These are phyloP conservation scores for Anoura caudifer DNA, from an alignment of 2,113 vertebrate genomes.

Conservation along the genomic window DNA sequence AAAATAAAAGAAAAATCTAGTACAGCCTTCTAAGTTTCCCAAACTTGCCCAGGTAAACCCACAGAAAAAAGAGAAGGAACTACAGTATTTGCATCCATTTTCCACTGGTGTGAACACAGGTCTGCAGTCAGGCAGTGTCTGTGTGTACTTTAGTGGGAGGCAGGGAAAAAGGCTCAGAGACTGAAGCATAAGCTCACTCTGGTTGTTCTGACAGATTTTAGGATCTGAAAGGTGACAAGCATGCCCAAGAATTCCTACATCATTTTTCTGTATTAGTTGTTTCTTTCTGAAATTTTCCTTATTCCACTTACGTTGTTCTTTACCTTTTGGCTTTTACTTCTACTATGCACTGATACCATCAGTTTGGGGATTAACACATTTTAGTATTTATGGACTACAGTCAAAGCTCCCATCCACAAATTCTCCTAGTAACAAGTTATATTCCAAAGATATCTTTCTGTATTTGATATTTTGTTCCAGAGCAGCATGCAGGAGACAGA, in stretches of 20 bases:
- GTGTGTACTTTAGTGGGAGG: background rate
- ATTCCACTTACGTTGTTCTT: background rate
- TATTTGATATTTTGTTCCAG: background rate
- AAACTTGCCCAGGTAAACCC: background rate
- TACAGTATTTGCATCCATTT: background rate
- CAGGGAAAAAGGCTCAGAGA: background rate
- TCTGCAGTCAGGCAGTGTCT: background rate
- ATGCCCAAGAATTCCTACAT: background rate
- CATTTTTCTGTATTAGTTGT: background rate
- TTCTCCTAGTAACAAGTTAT: background rate
- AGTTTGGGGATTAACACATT: background rate
- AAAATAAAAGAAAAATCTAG: background rate
- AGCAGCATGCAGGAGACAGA: background rate
- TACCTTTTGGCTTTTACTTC: conserved; percentile 33
- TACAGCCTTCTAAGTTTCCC: background rate
- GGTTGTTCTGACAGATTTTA: background rate
- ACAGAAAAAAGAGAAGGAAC: background rate
- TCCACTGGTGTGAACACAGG: background rate
- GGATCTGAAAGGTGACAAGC: background rate
- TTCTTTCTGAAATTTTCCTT: background rate
- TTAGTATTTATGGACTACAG: background rate
- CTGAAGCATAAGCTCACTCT: background rate
- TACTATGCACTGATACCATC: background rate
- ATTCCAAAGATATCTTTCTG: background rate
- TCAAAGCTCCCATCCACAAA: background rate